A percentile compares a stretch with the other conserved stretches of the same genome.
phyloP scores from a whole-genome alignment of 2,888 invertebrate genomes.

The Leptinotarsa peninsularis region DNA sequence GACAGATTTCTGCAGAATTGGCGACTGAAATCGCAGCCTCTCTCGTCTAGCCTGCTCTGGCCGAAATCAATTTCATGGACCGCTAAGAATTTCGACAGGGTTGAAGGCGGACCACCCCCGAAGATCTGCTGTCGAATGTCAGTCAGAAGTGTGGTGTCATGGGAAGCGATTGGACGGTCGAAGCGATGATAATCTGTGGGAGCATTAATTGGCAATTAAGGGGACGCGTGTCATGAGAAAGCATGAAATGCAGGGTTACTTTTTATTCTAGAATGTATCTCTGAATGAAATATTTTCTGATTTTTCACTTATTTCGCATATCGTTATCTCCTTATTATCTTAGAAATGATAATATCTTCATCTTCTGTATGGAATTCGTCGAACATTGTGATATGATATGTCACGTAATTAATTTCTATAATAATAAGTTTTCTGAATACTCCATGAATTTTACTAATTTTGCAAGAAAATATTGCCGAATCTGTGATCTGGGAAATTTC shows the following conservation, averaged over 20 bases:
- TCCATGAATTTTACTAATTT: too few relatives aligned
- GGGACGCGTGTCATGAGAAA: background rate
- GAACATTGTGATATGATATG: too few relatives aligned
- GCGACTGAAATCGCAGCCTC: constrained; percentile 16
- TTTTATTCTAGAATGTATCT: too few relatives aligned
- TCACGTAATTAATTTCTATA: too few relatives aligned
- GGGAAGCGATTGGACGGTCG: constrained; percentile 5
- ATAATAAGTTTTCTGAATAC: too few relatives aligned
- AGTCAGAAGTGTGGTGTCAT: constrained; percentile 16
- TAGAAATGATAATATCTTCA: too few relatives aligned
- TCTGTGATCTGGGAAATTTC: too few relatives aligned
- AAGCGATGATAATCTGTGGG: background rate
- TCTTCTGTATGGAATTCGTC: too few relatives aligned
- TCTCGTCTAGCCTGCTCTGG: constrained; percentile 10
- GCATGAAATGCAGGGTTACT: background rate
- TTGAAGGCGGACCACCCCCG: constrained; percentile 36
- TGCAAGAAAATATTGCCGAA: too few relatives aligned
- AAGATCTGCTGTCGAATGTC: constrained; percentile 30
- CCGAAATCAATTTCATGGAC: constrained; percentile 38
- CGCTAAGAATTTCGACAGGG: constrained; percentile 31
- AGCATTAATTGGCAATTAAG: constrained; percentile 8
- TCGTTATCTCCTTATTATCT: too few relatives aligned
- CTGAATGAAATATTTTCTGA: too few relatives aligned
- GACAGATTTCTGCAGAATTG: constrained; percentile 19
- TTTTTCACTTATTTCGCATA: too few relatives aligned